phyloP scores from a whole-genome alignment of 1,140 invertebrate genomes.

The Maniola jurtina region DNA sequence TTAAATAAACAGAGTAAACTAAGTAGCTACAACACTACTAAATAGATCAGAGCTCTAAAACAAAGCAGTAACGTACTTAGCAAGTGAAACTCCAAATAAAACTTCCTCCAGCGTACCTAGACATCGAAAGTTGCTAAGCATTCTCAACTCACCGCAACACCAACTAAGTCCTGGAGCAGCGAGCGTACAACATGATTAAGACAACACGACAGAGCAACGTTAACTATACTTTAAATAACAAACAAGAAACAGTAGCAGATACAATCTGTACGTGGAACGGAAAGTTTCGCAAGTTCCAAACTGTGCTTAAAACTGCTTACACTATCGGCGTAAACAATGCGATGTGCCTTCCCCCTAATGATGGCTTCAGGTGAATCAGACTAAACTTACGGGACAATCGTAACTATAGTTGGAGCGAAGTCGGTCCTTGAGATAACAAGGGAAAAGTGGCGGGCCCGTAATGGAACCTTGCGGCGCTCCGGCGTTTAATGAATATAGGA shows the following conservation, averaged over 20 bases:
- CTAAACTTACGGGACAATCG: constrained; percentile 38
- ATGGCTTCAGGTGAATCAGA: constrained; percentile 56
- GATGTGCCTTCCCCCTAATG: constrained; percentile 45
- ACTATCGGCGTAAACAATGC: constrained; percentile 61
- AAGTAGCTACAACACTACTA: not conserved
- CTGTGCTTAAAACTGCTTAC: constrained; percentile 56
- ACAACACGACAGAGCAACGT: constrained; percentile 15
- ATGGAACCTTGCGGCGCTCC: constrained; percentile 57
- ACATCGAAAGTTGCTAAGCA: not conserved
- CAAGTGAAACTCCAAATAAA: not conserved
- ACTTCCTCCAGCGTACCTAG: not conserved
- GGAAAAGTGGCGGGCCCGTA: constrained; percentile 57
- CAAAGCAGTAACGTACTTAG: not conserved
- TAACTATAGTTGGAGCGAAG: constrained; percentile 43
- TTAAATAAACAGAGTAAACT: too few species aligned
- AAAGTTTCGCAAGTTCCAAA: constrained; percentile 29
- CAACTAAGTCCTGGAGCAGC: not conserved
- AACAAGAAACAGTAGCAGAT: constrained; percentile 43
- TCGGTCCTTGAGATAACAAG: constrained; percentile 56
- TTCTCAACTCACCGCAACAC: constrained; percentile 9
- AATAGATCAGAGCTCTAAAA: not conserved
- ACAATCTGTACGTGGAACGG: constrained; percentile 35
- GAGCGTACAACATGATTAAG: constrained; percentile 23
- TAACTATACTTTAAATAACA: constrained; percentile 33
- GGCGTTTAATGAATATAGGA: constrained; percentile 53